Percentiles rank a stretch among this genome's conserved stretches.
phyloP scores from a whole-genome alignment of 2,888 invertebrate species.

The Parnassius apollo region DNA sequence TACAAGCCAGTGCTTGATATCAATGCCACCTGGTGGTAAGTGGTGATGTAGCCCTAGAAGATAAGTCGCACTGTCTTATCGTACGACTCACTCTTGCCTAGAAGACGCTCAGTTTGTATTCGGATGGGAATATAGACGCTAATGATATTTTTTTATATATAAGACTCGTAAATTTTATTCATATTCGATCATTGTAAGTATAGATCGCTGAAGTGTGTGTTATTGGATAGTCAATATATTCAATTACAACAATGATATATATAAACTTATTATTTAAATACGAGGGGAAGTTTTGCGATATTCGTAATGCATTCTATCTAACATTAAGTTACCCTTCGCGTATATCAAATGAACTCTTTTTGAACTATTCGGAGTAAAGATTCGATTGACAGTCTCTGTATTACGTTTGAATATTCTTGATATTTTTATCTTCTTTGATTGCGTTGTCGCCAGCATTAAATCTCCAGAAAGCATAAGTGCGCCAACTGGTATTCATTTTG shows the following conservation, averaged over 20 bases:
- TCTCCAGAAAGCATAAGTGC: no score
- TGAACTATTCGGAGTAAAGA: slow-evolving; percentile 72
- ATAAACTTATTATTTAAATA: slow-evolving; percentile 56
- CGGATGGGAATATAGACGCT: no score
- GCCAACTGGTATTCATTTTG: no score
- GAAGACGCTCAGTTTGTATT: no score
- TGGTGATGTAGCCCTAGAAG: no score
- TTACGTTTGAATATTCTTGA: slow-evolving; percentile 37
- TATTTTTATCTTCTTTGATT: slow-evolving; percentile 18
- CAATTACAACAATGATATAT: slow-evolving; percentile 49
- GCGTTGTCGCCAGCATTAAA: no score
- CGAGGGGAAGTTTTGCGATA: slow-evolving; percentile 42
- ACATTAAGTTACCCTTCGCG: slow-evolving; percentile 64
- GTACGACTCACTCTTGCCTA: no score
- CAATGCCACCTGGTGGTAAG: no score
- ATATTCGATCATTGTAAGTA: neutral
- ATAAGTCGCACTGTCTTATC: no score
- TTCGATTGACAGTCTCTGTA: slow-evolving; percentile 63
- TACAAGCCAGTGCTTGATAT: no score
- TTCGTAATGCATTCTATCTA: slow-evolving; percentile 49
- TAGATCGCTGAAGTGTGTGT: slow-evolving; percentile 7
- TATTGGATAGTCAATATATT: slow-evolving; percentile 51
- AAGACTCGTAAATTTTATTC: slow-evolving; percentile 1
- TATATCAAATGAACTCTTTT: slow-evolving; percentile 76
- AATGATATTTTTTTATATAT: neutral